Conservation (phyloP, 1,140 invertebrate genomes). For the Drosophila mauritiana region DNA sequence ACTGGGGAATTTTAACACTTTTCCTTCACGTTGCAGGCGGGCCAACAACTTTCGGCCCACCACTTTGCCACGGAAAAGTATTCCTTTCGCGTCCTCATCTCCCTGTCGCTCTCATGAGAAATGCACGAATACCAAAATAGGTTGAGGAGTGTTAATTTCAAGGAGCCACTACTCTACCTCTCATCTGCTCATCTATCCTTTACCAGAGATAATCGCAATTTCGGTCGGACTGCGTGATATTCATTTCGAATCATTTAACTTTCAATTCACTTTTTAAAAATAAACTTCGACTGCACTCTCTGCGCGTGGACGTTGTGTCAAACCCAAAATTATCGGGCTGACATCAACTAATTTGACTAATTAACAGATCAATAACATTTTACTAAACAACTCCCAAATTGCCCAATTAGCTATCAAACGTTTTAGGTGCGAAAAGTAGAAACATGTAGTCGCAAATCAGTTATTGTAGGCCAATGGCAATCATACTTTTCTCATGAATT, state of each 20-base stretch:
- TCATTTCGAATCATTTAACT: slow-evolving; percentile 45
- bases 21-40: slow-evolving; percentile 33
- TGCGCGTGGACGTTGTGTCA: slow-evolving; percentile 8
- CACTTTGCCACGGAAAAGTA: slow-evolving; percentile 63
- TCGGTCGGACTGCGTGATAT: slow-evolving; percentile 12
- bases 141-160: slow-evolving; percentile 77
- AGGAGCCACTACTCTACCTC: slow-evolving; percentile 24
- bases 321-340: slow-evolving; percentile 32
- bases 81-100: slow-evolving; percentile 26
- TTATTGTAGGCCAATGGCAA: background rate
- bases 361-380: slow-evolving; percentile 45
- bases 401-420: slow-evolving; percentile 31
- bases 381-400: slow-evolving; percentile 36
- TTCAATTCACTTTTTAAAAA: slow-evolving; percentile 20
- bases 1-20: slow-evolving; percentile 74
- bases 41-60: slow-evolving; percentile 35
- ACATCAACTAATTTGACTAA: slow-evolving; percentile 48
- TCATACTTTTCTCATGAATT: background rate
- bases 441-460: background rate
- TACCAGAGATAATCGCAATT: slow-evolving; percentile 5
- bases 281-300: too few relatives aligned
- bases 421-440: background rate
- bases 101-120: slow-evolving; percentile 58
- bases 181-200: background rate
- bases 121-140: slow-evolving; percentile 77